Evolutionary conservation across 2,888 invertebrate species (phyloP).

Genomic region (Scelioninae gen. 2): DNA sequence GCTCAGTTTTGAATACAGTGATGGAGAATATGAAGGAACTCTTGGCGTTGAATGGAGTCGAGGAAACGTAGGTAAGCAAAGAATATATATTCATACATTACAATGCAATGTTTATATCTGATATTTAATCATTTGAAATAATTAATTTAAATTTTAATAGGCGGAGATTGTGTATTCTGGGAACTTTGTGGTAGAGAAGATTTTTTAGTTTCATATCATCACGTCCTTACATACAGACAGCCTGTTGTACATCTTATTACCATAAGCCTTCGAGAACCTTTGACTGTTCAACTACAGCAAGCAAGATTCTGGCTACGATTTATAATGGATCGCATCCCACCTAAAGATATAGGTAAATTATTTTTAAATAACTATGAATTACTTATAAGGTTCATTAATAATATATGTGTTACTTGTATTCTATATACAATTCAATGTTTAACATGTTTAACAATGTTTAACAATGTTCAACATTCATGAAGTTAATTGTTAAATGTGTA

Average conservation of each 20-base stretch:
- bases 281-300: slow-evolving; percentile 81
- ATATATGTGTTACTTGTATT: too few species aligned
- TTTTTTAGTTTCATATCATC: slow-evolving; percentile 83
- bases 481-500: too few species aligned
- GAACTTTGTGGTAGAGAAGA: slow-evolving; percentile 87
- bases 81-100: slow-evolving; percentile 2
- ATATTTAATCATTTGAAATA: not conserved
- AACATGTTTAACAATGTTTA: too few species aligned
- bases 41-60: slow-evolving; percentile 73
- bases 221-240: slow-evolving; percentile 78
- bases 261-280: slow-evolving; percentile 82
- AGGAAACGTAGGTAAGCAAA: slow-evolving; percentile 70
- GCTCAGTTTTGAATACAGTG: slow-evolving; percentile 77
- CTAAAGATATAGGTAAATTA: slow-evolving; percentile 77
- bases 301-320: slow-evolving; percentile 86
- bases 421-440: too few species aligned
- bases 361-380: slow-evolving; percentile 11
- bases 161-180: slow-evolving; percentile 79
- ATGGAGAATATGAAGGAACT: slow-evolving; percentile 73
- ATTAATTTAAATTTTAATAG: slow-evolving; percentile 60
- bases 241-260: slow-evolving; percentile 79
- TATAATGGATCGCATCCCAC: slow-evolving; percentile 81
- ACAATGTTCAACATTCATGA: too few species aligned
- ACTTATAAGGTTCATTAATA: not conserved
- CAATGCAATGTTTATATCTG: not conserved